Base-by-base conservation (phyloP, 2,797 vertebrate species). In the Hyperoplus immaculatus region DNA sequence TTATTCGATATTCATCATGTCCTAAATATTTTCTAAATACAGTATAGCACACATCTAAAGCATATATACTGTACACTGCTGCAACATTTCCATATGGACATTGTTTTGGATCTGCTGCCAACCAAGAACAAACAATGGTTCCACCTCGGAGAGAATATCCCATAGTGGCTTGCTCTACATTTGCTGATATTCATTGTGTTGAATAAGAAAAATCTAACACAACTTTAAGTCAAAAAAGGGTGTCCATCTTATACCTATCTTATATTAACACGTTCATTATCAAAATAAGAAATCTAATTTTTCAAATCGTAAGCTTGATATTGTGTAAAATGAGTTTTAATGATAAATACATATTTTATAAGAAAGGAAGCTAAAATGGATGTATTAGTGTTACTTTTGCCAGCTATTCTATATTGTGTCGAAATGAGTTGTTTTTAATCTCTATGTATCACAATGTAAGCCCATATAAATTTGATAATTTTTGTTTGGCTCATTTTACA, bases 91-190 rank as follows among this genome's bases (percentile, higher is more conserved):
- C 74, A 71, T 76, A 85, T 89, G 87, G 86, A 86, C 87, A 86
- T 89, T 13, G 47, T 66, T 74, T 80, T 74, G 70, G 55, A 87
- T 78, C 58, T 1, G 5, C 77, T 82, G 71, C 78, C 78, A 91
- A 79, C 42, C 60, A 61, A 89, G 81, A 92, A 89, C 82, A 90
- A 89, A 88, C 86, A 69, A 69, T 21, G 18, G 36, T 77, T 88
- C 41, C 77, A 82, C 86, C 80, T 80, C 78, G 46, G 86, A 88
- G 84, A 84, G 54, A 79, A 80, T 69, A 89, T 88, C 73, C 89
- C 77, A 16, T 72, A 74, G 92, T 77, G 91, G 75, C 70, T 66
- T 83, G 86, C 74, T 88, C 90, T 64, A 88, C 76, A 91, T 93
- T 87, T 86, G 86, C 73, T 85, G 68, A 65, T 80, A 77, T 82